A percentile compares a stretch with the other conserved stretches of the same genome.
Conservation (phyloP, 2,113 vertebrate species). For the Alligator sinensis region DNA sequence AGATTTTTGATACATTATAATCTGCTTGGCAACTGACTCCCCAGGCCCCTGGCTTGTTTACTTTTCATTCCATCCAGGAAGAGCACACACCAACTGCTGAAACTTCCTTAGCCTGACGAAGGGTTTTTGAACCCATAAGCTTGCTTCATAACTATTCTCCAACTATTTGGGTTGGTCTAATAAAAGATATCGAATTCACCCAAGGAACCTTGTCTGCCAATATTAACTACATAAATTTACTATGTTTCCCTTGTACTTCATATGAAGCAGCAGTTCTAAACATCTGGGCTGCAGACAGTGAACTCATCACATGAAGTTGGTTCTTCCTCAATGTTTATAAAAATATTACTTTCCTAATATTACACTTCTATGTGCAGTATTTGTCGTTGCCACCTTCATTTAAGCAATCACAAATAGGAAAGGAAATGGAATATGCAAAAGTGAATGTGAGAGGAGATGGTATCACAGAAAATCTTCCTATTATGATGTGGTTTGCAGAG, state of each 20-base stretch:
- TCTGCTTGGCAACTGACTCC: too few species aligned
- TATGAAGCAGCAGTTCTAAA: not conserved
- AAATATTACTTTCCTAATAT: not conserved
- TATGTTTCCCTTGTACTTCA: not conserved
- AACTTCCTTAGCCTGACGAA: too few species aligned
- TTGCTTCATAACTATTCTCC: too few species aligned
- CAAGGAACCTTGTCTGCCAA: not conserved
- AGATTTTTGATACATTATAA: too few species aligned
- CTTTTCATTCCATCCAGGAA: too few species aligned
- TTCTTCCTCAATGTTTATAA: not conserved
- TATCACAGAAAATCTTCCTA: not conserved
- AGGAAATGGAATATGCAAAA: not conserved
- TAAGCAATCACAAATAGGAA: not conserved
- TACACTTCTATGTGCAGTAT: not conserved
- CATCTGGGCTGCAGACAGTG: not conserved
- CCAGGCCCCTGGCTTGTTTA: too few species aligned
- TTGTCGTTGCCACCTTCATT: not conserved
- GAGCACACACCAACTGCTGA: too few species aligned
- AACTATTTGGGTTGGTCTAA: too few species aligned
- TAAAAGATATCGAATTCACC: too few species aligned
- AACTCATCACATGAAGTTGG: rapidly evolving
- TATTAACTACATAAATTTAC: not conserved
- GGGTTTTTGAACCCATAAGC: too few species aligned
- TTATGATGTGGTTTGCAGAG: not conserved
- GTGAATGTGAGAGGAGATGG: rapidly evolving